These are phyloP conservation scores for Drosophila meridionalis DNA, from an alignment of 2,888 invertebrate genomes.

Conservation along the genomic window DNA sequence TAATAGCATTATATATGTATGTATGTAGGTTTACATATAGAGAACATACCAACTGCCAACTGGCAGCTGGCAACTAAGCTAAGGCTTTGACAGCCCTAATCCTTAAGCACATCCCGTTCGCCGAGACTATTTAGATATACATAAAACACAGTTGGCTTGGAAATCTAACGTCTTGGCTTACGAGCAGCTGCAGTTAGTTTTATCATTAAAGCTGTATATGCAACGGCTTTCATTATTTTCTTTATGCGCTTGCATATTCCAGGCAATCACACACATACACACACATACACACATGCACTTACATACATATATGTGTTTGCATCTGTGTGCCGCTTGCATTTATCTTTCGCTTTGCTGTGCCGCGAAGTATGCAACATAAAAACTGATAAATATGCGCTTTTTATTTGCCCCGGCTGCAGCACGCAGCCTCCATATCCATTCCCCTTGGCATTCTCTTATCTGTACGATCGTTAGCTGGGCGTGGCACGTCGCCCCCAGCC, in stretches of 20 bases:
- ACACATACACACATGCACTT: not conserved
- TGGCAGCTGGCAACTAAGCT: not conserved
- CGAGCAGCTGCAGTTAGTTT: conserved; percentile 50
- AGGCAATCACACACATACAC: conserved; percentile 6
- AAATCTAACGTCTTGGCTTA: conserved; percentile 27
- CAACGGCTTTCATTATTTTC: conserved; percentile 53
- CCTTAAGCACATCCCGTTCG: conserved; percentile 7
- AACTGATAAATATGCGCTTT: conserved; percentile 66
- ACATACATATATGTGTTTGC: not conserved
- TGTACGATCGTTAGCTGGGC: conserved; percentile 36
- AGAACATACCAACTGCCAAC: not conserved
- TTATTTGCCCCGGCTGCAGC: conserved; percentile 46
- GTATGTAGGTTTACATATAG: not conserved
- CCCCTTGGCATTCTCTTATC: conserved; percentile 2
- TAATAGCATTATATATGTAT: not conserved
- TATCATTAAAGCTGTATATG: conserved; percentile 50
- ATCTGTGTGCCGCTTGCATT: conserved; percentile 16
- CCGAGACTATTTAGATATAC: conserved; percentile 20
- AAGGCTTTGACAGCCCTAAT: not conserved
- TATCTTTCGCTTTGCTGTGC: conserved; percentile 44
- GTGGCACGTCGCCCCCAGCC: conserved; percentile 35
- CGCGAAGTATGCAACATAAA: conserved; percentile 69
- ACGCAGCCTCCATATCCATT: conserved; percentile 14
- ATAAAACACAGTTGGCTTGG: conserved; percentile 6
- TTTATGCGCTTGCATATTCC: conserved; percentile 22